Evolutionary conservation across 1,140 invertebrate genomes (phyloP).

Genomic region (Lordiphosa stackelbergi): DNA sequence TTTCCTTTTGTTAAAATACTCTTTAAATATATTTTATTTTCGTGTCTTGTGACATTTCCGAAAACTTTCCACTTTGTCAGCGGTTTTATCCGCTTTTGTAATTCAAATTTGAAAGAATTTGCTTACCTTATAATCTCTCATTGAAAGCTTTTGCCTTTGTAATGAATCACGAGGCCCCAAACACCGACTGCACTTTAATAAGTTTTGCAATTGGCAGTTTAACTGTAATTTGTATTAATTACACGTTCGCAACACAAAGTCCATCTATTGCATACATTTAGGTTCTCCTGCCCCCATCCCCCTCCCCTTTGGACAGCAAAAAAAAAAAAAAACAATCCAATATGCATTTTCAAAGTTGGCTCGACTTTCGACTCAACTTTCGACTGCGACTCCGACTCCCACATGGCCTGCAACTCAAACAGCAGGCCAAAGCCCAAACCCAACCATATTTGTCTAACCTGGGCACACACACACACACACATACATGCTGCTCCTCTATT

Average conservation of each 20-base stretch:
- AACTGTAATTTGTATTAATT: conserved; percentile 45
- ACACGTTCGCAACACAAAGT: conserved; percentile 24
- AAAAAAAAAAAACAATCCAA: conserved; percentile 58
- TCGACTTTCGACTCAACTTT: conserved; percentile 23
- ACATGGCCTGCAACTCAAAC: conserved; percentile 68
- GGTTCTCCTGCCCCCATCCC: conserved; percentile 1
- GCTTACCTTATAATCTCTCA: too few species aligned
- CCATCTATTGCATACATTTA: conserved; percentile 33
- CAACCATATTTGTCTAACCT: conserved; percentile 72
- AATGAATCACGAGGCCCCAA: too few species aligned
- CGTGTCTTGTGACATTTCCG: too few species aligned
- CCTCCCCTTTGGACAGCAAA: conserved; percentile 2
- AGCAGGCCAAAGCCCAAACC: conserved; percentile 60
- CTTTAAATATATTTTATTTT: too few species aligned
- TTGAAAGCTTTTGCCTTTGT: too few species aligned
- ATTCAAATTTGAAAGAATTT: too few species aligned
- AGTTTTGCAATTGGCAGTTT: conserved; percentile 21
- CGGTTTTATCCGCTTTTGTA: too few species aligned
- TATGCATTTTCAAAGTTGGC: conserved; percentile 71
- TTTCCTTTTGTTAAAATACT: too few species aligned
- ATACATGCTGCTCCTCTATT: conserved; percentile 52
- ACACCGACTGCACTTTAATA: conserved; percentile 28
- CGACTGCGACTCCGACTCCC: conserved; percentile 40
- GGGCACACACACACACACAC: conserved; percentile 45
- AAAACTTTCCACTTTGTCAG: too few species aligned